A percentile compares a stretch with the other conserved stretches of the same genome.
phyloP scores from a whole-genome alignment of 2,113 vertebrate species.

The Elgaria multicarinata region DNA sequence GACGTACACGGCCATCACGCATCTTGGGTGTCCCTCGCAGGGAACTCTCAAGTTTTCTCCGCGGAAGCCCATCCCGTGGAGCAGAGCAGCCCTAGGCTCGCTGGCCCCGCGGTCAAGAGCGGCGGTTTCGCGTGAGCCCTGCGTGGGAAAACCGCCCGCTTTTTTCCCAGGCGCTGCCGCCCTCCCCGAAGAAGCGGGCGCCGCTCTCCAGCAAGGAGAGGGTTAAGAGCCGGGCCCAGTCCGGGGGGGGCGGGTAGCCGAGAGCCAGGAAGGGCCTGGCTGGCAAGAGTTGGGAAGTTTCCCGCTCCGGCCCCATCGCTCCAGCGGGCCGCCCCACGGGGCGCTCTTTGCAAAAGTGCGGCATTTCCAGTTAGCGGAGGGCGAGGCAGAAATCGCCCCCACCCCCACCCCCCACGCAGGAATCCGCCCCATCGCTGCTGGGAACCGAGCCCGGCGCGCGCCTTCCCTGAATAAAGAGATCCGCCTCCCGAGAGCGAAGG shows the following conservation, averaged over 20 bases:
- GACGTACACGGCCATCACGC: neutral
- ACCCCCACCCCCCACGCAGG: too few species aligned
- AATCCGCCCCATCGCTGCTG: neutral
- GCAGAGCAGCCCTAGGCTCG: neutral
- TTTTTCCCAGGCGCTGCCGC: neutral
- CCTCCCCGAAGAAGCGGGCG: neutral
- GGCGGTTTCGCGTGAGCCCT: neutral
- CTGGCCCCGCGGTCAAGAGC: neutral
- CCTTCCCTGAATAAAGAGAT: neutral
- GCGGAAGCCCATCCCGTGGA: neutral
- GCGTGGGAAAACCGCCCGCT: neutral
- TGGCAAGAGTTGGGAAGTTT: neutral
- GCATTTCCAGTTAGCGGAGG: neutral
- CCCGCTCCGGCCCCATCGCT: neutral
- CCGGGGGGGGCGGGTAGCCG: neutral
- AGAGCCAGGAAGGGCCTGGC: neutral
- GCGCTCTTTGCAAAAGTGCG: neutral
- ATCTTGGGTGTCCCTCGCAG: too few species aligned
- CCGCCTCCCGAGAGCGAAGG: neutral
- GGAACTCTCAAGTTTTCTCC: neutral
- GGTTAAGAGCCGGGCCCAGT: neutral
- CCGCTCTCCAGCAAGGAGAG: neutral
- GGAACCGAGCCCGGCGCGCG: neutral
- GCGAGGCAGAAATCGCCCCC: neutral
- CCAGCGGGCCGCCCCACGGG: neutral